A percentile compares a stretch with the other conserved stretches of the same genome.
Evolutionary conservation across 2,888 invertebrate genomes (phyloP).

Genomic region (Ernsta delagoae): DNA sequence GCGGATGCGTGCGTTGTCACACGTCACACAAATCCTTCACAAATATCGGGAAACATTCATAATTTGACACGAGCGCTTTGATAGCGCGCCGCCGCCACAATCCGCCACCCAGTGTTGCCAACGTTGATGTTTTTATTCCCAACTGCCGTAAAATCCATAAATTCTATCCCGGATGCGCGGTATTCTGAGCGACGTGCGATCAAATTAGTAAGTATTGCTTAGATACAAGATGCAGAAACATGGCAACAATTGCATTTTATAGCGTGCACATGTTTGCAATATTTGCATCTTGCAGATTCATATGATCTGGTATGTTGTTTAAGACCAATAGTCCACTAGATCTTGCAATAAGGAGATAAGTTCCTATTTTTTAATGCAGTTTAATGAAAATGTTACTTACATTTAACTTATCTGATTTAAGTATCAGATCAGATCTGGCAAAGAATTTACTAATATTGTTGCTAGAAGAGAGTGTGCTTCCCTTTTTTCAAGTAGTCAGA

Average conservation of each 20-base stretch:
- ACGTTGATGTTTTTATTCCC: slow-evolving; percentile 74
- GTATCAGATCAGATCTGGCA: too few species aligned
- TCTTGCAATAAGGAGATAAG: too few species aligned
- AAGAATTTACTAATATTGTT: too few species aligned
- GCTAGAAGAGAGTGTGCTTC: too few species aligned
- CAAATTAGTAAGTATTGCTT: slow-evolving; percentile 56
- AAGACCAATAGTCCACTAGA: too few species aligned
- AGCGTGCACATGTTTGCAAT: slow-evolving; percentile 61
- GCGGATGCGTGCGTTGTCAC: slow-evolving; percentile 74
- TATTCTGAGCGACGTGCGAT: slow-evolving; percentile 62
- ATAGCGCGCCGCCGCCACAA: slow-evolving; percentile 54
- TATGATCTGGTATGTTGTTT: slow-evolving; percentile 27
- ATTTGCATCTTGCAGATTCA: background rate
- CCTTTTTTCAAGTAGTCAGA: too few species aligned
- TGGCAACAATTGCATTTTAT: slow-evolving; percentile 63
- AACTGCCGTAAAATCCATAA: slow-evolving; percentile 62
- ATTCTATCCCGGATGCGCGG: slow-evolving; percentile 78
- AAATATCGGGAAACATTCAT: slow-evolving; percentile 78
- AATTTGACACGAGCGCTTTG: slow-evolving; percentile 75
- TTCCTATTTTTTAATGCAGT: too few species aligned
- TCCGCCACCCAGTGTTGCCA: slow-evolving; percentile 54
- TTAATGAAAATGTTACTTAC: too few species aligned
- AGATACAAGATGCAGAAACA: slow-evolving; percentile 42
- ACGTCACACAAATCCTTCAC: slow-evolving; percentile 77
- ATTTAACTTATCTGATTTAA: too few species aligned